These are phyloP conservation scores for Neodiprion fabricii DNA, from an alignment of 1,140 invertebrate genomes.

Conservation along the genomic window DNA sequence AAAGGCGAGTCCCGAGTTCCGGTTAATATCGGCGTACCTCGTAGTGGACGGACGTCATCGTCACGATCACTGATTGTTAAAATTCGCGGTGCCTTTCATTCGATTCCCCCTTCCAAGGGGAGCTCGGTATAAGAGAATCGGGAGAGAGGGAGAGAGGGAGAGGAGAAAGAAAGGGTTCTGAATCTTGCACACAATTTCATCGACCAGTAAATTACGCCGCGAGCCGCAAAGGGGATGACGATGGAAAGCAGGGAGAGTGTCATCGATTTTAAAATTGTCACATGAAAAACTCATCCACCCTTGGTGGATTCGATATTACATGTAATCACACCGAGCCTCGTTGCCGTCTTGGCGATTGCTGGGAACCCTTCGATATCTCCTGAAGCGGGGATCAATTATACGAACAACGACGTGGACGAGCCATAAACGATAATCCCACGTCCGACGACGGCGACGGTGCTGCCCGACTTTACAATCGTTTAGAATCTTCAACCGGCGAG, in stretches of 20 bases:
- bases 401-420: no score
- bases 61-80: no score
- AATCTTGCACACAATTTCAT: slow-evolving; percentile 22
- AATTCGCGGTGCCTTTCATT: no score
- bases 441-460: no score
- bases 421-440: no score
- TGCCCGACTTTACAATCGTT: no score
- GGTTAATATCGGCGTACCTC: neutral
- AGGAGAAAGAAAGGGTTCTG: slow-evolving; percentile 24
- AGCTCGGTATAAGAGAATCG: slow-evolving; percentile 27
- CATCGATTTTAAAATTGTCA: neutral
- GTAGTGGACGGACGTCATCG: no score
- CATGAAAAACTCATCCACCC: slow-evolving; percentile 2
- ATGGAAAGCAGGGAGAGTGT: neutral
- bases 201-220: neutral
- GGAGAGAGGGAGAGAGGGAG: slow-evolving; percentile 18
- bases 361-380: no score
- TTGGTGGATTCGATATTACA: neutral
- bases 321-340: no score
- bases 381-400: no score
- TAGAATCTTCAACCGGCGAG: no score
- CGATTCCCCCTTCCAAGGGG: slow-evolving; percentile 24
- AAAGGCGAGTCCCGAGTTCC: neutral
- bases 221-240: neutral
- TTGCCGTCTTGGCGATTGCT: no score